Percentiles rank a stretch among this genome's conserved stretches.
Conservation (phyloP, 1,140 invertebrate species). For the Amyelois transitella region DNA sequence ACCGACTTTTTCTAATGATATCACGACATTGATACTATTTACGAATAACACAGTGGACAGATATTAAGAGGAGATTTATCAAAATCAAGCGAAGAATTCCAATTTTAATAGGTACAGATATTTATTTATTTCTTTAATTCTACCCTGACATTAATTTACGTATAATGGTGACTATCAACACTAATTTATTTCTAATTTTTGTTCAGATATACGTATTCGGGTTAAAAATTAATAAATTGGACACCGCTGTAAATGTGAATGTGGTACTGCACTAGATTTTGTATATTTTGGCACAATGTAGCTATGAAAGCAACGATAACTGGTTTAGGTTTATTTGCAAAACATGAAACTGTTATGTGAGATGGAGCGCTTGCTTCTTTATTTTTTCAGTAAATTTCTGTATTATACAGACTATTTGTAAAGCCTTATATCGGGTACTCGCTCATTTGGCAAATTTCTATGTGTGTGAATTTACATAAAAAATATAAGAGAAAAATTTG, state of each 20-base stretch:
- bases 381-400: conserved; percentile 10
- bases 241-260: conserved; percentile 22
- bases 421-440: conserved; percentile 11
- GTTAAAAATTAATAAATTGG: conserved; percentile 23
- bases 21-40: conserved; percentile 39
- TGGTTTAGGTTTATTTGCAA: conserved; percentile 6
- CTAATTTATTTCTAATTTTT: conserved; percentile 62
- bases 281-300: conserved; percentile 66
- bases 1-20: conserved; percentile 49
- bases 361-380: conserved; percentile 4
- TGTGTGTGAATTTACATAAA: conserved; percentile 17
- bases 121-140: conserved; percentile 62
- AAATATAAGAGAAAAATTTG: conserved; percentile 10
- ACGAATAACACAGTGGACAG: conserved; percentile 60
- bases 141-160: conserved; percentile 76
- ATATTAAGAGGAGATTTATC: conserved; percentile 54
- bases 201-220: conserved; percentile 49
- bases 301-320: conserved; percentile 23
- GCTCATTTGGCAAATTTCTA: conserved; percentile 17
- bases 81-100: conserved; percentile 57
- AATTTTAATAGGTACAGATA: conserved; percentile 57
- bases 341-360: not conserved
- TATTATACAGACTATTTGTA: conserved; percentile 9
- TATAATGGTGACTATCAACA: conserved; percentile 73
- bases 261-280: conserved; percentile 33